Conservation (phyloP, 2,797 vertebrate genomes). For the Channa striata region DNA sequence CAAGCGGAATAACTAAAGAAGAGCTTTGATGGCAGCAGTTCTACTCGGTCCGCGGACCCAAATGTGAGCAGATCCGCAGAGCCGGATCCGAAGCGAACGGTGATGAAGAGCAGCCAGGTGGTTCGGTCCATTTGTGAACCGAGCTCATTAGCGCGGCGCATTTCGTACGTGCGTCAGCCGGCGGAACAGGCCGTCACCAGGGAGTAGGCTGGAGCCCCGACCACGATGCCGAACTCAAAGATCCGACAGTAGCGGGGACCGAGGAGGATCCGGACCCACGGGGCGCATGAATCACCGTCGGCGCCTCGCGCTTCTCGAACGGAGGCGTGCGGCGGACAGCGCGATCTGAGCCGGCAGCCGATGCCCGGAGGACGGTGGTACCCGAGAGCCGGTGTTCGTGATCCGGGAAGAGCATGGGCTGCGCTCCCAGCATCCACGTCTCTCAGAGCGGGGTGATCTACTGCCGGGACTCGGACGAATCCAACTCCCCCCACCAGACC, state of each 20-base stretch:
- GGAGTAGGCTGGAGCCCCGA: neutral
- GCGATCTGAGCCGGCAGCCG: constrained; percentile 54
- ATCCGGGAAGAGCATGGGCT: constrained; percentile 89
- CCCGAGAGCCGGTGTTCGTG: constrained; percentile 51
- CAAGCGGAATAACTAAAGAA: constrained; percentile 54
- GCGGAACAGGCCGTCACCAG: constrained; percentile 28
- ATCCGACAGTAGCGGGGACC: constrained; percentile 22
- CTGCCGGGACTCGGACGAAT: constrained; percentile 97
- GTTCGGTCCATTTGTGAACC: constrained; percentile 36
- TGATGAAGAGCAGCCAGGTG: constrained; percentile 56
- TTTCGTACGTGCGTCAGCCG: constrained; percentile 26
- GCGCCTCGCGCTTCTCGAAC: constrained; percentile 28
- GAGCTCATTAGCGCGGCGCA: constrained; percentile 28
- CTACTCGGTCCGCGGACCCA: constrained; percentile 16
- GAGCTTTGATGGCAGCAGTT: constrained; percentile 42
- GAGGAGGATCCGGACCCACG: constrained; percentile 31
- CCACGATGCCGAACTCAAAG: constrained; percentile 18
- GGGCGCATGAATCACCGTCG: constrained; percentile 37
- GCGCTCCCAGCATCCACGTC: constrained; percentile 98
- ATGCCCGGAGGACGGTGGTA: constrained; percentile 66
- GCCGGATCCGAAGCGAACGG: constrained; percentile 43
- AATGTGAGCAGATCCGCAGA: constrained; percentile 19
- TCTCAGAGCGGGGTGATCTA: constrained; percentile 98
- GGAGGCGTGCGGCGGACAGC: constrained; percentile 67
- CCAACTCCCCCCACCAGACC: constrained; percentile 93